Base-by-base conservation (phyloP, 2,888 invertebrate species). In the Cyclophora albipunctata region DNA sequence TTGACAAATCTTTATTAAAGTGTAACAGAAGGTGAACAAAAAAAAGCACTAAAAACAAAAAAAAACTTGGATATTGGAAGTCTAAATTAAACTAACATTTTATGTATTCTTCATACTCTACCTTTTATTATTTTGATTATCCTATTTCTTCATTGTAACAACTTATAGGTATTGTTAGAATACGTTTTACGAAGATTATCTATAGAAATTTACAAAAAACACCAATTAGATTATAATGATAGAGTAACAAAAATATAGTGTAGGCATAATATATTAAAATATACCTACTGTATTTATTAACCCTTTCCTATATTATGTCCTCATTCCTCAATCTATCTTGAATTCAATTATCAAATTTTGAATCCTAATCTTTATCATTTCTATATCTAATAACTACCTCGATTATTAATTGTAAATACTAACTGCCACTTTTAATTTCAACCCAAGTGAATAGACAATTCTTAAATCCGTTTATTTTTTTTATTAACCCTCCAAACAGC, bases 121-220 rank as follows among this genome's bases (percentile, higher is more conserved):
- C 20, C 20, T 20, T 20, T 20, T 20, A 20, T 20, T 1, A 20
- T 20, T 20, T 20, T 20, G 20, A 20, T 20, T 20, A 20, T 20
- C 20, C 20, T 20, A 20, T 20, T 20, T 20, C 20, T 20, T 20
- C 20, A 20, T 20, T 20, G 20, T 20, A 20, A 20, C 20, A 20
- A 20, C 20, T 20, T 20, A 20, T 20, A 20, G 20, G 20, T 20
- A 20, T 20, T 20, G 37, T 37, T 5, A 37, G 69, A 20, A 43
- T 43, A 43, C 43, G 69, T 75, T 73, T 74, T 78, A 73, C 72
- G 56, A 65, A 62, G 54, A 50, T 71, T 75, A 75, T 68, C 65
- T 74, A 42, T 80, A 73, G 66, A 71, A 62, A 72, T 69, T 69
- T 69, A 75, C 71, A 72, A 73, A 76, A 80, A 84, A 85, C 85